A percentile compares a stretch with the other conserved stretches of the same genome.
Evolutionary conservation across 2,888 invertebrate species (phyloP).

Genomic region (Flexamia atlantica): DNA sequence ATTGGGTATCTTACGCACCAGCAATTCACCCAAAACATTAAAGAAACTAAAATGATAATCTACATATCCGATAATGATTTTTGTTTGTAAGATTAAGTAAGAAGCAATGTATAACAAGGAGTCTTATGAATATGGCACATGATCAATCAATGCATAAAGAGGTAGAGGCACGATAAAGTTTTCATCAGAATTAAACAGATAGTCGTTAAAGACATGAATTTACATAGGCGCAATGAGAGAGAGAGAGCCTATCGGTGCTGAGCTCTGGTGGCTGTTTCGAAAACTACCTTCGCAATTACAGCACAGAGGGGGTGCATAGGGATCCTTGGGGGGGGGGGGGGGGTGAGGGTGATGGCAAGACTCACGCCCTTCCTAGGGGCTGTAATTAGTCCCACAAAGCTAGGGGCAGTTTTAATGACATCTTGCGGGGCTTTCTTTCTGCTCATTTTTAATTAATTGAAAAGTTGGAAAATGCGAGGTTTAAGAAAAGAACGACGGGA

Average conservation of each 20-base stretch:
- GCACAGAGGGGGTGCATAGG: not conserved
- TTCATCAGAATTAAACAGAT: not conserved
- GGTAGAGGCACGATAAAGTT: not conserved
- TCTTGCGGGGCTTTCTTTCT: conserved; percentile 57
- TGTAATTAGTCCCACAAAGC: conserved; percentile 50
- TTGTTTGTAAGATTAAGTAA: too few relatives aligned
- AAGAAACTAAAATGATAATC: too few relatives aligned
- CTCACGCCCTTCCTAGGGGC: not conserved
- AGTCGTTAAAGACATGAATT: not conserved
- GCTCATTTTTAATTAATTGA: conserved; percentile 59
- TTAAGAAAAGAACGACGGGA: conserved; percentile 50
- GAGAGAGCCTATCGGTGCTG: not conserved
- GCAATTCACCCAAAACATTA: too few relatives aligned
- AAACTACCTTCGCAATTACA: not conserved
- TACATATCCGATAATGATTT: too few relatives aligned
- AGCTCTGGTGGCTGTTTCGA: not conserved
- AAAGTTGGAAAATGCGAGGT: conserved; percentile 48
- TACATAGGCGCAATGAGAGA: not conserved
- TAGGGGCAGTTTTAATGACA: conserved; percentile 54
- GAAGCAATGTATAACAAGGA: too few relatives aligned
- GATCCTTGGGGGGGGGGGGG: not conserved
- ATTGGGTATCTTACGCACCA: too few relatives aligned
- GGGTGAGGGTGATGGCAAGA: not conserved
- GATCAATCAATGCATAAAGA: too few relatives aligned
- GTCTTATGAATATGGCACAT: too few relatives aligned